These are phyloP conservation scores for Pollenia labialis DNA, from an alignment of 2,888 invertebrate genomes.

Conservation along the genomic window DNA sequence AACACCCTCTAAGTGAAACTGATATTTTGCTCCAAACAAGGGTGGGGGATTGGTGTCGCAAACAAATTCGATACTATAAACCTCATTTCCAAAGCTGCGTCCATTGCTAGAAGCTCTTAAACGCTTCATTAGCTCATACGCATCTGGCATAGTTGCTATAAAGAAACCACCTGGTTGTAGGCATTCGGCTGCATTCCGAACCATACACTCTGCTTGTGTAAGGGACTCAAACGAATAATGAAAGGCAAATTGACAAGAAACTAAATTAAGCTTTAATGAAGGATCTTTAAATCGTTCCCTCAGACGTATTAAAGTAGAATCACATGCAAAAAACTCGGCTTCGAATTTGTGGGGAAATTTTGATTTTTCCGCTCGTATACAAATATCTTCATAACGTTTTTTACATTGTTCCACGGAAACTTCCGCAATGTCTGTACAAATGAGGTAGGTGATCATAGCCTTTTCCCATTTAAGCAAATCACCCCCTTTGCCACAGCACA, in stretches of 20 bases:
- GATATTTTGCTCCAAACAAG: constrained; percentile 97
- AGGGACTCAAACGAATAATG: constrained; percentile 98
- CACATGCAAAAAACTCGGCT: constrained; percentile 96
- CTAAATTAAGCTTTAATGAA: constrained; percentile 92
- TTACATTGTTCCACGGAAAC: constrained; percentile 96
- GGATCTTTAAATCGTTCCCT: constrained; percentile 91
- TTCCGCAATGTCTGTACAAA: constrained; percentile 97
- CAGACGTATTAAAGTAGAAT: constrained; percentile 94
- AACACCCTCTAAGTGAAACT: constrained; percentile 97
- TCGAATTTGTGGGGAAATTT: constrained; percentile 86
- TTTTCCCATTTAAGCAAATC: constrained; percentile 98
- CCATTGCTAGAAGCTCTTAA: constrained; percentile 85
- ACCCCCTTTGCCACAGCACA: constrained; percentile 99
- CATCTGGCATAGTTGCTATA: constrained; percentile 98
- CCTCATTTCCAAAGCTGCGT: constrained; percentile 90
- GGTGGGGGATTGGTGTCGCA: constrained; percentile 89
- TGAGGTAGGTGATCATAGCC: constrained; percentile 90
- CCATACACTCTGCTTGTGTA: constrained; percentile 94
- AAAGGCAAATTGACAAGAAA: constrained; percentile 99
- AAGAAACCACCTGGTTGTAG: constrained; percentile 96
- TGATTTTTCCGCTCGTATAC: constrained; percentile 79
- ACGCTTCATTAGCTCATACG: constrained; percentile 94
- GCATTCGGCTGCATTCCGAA: constrained; percentile 95
- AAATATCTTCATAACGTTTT: constrained; percentile 91
- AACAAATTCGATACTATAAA: constrained; percentile 90